Evolutionary conservation across 2,888 invertebrate genomes (phyloP), one percentile per base, ranked within the genome.

Genomic region (Heterodera filipjevi): DNA sequence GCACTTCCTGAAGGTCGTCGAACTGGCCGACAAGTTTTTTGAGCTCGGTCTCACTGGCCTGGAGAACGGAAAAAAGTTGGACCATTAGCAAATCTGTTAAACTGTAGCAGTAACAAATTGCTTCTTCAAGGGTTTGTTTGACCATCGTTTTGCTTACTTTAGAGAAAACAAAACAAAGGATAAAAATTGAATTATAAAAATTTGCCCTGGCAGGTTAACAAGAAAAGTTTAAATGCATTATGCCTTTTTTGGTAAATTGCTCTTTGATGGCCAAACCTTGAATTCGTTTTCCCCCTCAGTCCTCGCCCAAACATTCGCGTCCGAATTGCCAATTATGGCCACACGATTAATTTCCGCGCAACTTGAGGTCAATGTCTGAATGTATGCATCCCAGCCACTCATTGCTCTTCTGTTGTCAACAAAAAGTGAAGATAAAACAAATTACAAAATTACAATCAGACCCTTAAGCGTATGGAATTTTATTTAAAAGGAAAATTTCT

Each of bases 311-410:
- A 88, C 82, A 12, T 84, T 81, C n/a, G 49, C 88, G 71, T 89
- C 89, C 49, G 77, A 22, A 59, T 76, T 49, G 32, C 88, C 87
- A 73, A 89, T 83, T 76, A 89, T 89, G 19, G 89, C 89, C 22
- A 59, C 75, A 30, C 75, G 66, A 59, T 33, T 44, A 64, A 75
- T 75, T 27, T 44, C 66, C 44, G 35, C 8, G n/a, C 75, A 75
- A n/a, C 32, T 75, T n/a, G 66, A 66, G n/a, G 75, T 75, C 75
- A 75, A 75, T 12, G 75, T 33, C 33, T 75, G 66, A 79, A 89
- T 86, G 82, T 89, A 89, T 46, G 87, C 87, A 80, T 85, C 82
- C 89, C 89, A 89, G 75, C 89, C 87, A 79, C 87, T 84, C 87
- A 88, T 87, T 12, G 68, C 33, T 68, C 39, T 39, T 39, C 39